Conservation (phyloP, 2,888 invertebrate genomes). For the Heliconius hortense region DNA sequence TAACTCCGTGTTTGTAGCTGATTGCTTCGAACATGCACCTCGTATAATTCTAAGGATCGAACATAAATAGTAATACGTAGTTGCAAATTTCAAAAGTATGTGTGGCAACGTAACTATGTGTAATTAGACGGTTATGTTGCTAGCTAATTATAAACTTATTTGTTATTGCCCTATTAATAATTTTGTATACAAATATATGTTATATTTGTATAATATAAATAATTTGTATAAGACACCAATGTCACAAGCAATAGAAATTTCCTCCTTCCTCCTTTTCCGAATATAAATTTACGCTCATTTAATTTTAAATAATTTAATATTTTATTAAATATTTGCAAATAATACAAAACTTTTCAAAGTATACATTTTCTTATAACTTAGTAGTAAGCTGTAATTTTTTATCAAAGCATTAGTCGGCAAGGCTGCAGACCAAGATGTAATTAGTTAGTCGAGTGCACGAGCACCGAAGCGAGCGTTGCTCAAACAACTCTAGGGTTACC, state of each 20-base stretch:
- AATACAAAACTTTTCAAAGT: neutral
- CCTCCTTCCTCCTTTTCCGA: too few relatives aligned
- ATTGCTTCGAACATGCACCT: conserved; percentile 11
- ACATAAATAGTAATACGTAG: conserved; percentile 8
- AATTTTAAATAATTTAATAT: neutral
- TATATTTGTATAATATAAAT: neutral
- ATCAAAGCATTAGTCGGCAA: conserved; percentile 55
- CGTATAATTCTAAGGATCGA: conserved; percentile 8
- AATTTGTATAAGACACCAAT: neutral
- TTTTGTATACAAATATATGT: neutral
- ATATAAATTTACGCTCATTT: neutral
- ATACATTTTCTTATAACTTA: neutral
- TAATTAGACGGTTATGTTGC: neutral
- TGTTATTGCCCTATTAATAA: neutral
- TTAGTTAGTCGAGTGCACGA: conserved; percentile 75
- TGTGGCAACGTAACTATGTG: conserved; percentile 4
- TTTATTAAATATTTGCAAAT: neutral
- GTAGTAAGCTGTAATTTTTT: conserved; percentile 18
- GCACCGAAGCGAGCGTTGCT: conserved; percentile 53
- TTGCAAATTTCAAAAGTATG: conserved; percentile 11
- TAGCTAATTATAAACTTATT: conserved; percentile 4
- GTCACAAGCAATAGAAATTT: neutral
- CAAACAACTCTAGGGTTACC: conserved; percentile 36
- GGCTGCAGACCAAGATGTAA: conserved; percentile 66
- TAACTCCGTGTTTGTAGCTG: conserved; percentile 11